phyloP scores from a whole-genome alignment of 2,797 vertebrate genomes.

The Enteromius argenteus region DNA sequence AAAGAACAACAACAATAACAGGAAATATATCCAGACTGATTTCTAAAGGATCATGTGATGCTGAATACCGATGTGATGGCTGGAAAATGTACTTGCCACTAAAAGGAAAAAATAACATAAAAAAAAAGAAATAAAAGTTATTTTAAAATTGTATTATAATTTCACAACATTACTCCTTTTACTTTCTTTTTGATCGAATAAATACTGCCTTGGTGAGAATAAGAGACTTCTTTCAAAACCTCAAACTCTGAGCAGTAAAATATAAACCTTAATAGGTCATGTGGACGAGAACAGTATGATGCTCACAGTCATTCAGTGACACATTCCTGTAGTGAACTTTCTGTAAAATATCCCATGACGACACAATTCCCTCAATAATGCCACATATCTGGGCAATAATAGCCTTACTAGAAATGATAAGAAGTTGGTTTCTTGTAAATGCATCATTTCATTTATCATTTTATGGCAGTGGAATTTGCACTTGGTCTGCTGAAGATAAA shows the following conservation, averaged over 20 bases:
- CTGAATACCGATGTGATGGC: not conserved
- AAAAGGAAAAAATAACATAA: not conserved
- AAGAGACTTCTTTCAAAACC: not conserved
- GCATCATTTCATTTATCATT: slow-evolving; percentile 13
- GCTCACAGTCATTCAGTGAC: not conserved
- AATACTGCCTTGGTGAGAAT: not conserved
- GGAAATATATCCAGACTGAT: not conserved
- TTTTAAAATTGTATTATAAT: not conserved
- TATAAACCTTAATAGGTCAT: not conserved
- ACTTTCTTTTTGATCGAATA: not conserved
- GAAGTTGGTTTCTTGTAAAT: slow-evolving; percentile 21
- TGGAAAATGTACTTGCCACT: not conserved
- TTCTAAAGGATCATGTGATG: not conserved
- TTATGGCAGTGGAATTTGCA: slow-evolving; percentile 31
- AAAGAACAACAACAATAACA: not conserved
- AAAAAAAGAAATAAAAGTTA: not conserved
- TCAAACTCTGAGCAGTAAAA: not conserved
- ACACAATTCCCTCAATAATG: not conserved
- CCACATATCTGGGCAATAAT: not conserved
- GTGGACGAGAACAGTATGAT: not conserved
- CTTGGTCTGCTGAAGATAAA: slow-evolving; percentile 15
- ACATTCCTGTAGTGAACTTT: not conserved
- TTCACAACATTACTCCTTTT: not conserved
- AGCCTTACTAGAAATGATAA: slow-evolving; percentile 16
- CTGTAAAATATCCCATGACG: not conserved